These are phyloP conservation scores for Macroglossus sobrinus DNA, from an alignment of 2,113 vertebrate species.

Conservation along the genomic window DNA sequence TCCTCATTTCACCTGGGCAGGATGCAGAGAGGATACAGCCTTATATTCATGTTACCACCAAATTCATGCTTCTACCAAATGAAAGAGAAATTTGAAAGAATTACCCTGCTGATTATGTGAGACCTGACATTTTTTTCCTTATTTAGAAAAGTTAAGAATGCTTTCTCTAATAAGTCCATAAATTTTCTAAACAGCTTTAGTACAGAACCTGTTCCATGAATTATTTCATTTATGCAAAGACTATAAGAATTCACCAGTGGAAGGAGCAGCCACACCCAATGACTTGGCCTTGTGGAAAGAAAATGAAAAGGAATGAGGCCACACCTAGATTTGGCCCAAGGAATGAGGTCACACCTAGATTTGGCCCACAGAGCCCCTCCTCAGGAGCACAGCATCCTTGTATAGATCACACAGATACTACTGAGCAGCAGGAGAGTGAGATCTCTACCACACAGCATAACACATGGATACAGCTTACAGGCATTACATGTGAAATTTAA, in stretches of 20 bases:
- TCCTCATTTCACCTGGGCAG: neutral
- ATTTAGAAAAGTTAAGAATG: neutral
- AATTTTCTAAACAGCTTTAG: slow-evolving; percentile 16
- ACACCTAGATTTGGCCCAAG: neutral
- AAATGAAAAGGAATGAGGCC: slow-evolving; percentile 10
- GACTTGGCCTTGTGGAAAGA: neutral
- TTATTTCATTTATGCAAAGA: neutral
- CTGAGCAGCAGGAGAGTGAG: neutral
- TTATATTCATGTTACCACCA: neutral
- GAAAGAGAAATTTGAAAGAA: neutral
- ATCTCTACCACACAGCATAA: neutral
- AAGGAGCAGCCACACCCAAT: neutral
- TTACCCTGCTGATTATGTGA: neutral
- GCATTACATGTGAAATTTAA: rapidly evolving
- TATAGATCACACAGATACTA: neutral
- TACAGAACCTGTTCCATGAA: neutral
- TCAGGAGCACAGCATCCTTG: rapidly evolving
- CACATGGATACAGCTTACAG: too few relatives aligned
- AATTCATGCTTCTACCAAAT: neutral
- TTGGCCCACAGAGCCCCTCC: neutral
- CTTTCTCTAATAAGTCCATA: neutral
- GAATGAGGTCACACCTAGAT: neutral
- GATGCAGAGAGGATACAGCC: neutral
- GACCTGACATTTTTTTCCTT: neutral
- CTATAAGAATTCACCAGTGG: neutral